phyloP scores from a whole-genome alignment of 2,888 invertebrate genomes.

The Lasioglossum pauxillum region DNA sequence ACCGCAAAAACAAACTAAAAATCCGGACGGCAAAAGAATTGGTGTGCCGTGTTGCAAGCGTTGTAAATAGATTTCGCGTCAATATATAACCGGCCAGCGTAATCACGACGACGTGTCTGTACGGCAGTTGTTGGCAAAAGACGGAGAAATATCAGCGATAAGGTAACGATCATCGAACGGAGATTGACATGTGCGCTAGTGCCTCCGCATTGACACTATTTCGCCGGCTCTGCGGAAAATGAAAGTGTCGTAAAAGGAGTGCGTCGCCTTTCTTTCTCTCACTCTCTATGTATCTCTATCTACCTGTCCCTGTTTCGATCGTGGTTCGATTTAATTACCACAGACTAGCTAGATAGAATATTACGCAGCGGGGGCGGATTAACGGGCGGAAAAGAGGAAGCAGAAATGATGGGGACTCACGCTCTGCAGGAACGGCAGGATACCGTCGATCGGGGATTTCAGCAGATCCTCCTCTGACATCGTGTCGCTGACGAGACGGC shows the following conservation, averaged over 20 bases:
- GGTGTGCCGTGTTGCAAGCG: background rate
- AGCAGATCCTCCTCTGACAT: constrained; percentile 88
- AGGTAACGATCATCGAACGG: background rate
- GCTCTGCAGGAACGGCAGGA: constrained; percentile 91
- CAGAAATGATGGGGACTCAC: constrained; percentile 86
- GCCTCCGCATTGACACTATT: constrained; percentile 21
- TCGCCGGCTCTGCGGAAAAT: constrained; percentile 36
- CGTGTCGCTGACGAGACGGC: constrained; percentile 71
- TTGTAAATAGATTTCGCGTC: constrained; percentile 33
- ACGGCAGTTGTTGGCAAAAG: background rate
- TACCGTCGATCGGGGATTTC: constrained; percentile 91
- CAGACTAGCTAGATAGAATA: background rate
- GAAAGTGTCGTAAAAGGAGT: constrained; percentile 21
- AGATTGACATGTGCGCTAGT: constrained; percentile 19
- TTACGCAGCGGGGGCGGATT: background rate
- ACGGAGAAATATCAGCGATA: background rate
- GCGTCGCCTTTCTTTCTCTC: background rate
- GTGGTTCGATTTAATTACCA: background rate
- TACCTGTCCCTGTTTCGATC: background rate
- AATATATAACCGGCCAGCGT: constrained; percentile 10
- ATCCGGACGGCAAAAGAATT: background rate
- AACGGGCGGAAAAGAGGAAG: background rate
- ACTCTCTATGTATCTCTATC: background rate
- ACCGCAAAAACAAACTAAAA: background rate
- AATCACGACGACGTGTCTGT: background rate